Evolutionary conservation across 2,888 invertebrate species (phyloP).

Genomic region (Eubasilissa splendida): DNA sequence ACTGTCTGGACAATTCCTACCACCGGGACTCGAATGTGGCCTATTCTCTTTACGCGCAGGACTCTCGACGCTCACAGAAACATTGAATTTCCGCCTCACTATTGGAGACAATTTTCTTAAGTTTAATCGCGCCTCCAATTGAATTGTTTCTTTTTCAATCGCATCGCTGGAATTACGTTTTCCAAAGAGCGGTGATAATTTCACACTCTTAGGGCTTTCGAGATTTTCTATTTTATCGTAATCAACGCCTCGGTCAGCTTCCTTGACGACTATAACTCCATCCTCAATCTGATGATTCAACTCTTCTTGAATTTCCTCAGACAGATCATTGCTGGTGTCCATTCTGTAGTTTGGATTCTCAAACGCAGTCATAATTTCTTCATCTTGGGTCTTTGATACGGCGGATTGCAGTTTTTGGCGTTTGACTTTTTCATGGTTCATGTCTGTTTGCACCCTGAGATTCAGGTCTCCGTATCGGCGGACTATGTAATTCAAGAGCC

Average conservation of each 20-base stretch:
- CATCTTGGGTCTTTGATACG: background rate
- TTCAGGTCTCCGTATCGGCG: conserved; percentile 76
- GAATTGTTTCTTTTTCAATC: conserved; percentile 63
- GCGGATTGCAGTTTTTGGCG: conserved; percentile 63
- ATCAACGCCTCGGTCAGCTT: conserved; percentile 58
- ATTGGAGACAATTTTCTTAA: conserved; percentile 70
- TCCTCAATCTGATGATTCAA: conserved; percentile 60
- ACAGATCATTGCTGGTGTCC: background rate
- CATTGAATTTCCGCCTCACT: conserved; percentile 61
- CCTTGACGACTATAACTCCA: conserved; percentile 68
- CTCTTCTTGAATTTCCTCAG: conserved; percentile 48
- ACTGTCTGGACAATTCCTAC: conserved; percentile 48
- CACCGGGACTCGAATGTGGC: conserved; percentile 67
- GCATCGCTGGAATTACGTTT: conserved; percentile 54
- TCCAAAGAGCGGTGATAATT: conserved; percentile 68
- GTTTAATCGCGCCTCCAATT: conserved; percentile 67
- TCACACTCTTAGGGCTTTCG: conserved; percentile 31
- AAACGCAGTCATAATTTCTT: conserved; percentile 62
- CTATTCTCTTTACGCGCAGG: conserved; percentile 65
- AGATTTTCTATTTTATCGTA: conserved; percentile 37
- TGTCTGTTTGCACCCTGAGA: conserved; percentile 77
- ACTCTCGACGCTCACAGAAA: conserved; percentile 58
- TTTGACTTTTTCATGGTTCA: conserved; percentile 72
- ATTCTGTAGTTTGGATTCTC: conserved; percentile 68
- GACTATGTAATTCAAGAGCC: conserved; percentile 81